These are phyloP conservation scores for Ectemnius continuus DNA, from an alignment of 2,888 invertebrate species.

Conservation along the genomic window DNA sequence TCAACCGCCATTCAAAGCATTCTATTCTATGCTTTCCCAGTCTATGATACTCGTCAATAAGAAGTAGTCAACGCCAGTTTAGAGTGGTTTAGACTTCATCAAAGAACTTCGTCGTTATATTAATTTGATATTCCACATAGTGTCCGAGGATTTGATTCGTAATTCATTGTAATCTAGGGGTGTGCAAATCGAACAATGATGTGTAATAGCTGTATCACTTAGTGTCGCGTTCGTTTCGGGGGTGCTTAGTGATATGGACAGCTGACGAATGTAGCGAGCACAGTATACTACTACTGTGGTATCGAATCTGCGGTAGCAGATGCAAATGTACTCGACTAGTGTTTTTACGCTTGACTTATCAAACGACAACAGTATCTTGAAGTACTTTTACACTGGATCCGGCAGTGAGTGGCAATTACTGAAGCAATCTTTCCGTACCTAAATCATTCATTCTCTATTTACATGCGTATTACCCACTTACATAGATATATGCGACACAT, in stretches of 20 bases:
- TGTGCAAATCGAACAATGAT: background rate
- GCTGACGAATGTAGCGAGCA: constrained; percentile 48
- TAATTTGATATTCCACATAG: background rate
- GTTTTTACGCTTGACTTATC: constrained; percentile 22
- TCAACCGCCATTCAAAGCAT: too few relatives aligned
- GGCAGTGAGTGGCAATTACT: constrained; percentile 26
- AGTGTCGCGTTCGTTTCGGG: constrained; percentile 30
- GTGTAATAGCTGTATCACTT: constrained; percentile 1
- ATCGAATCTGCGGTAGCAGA: constrained; percentile 43
- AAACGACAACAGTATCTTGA: constrained; percentile 20
- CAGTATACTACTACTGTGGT: too few relatives aligned
- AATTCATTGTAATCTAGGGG: constrained; percentile 8
- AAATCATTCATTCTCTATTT: background rate
- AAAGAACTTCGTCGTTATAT: too few relatives aligned
- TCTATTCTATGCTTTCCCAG: too few relatives aligned
- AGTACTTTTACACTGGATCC: constrained; percentile 4
- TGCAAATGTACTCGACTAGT: constrained; percentile 48
- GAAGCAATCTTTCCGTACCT: constrained; percentile 4
- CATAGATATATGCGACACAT: background rate
- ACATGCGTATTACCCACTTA: background rate
- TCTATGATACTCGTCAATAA: too few relatives aligned
- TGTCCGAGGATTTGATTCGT: background rate
- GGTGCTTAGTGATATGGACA: constrained; percentile 40
- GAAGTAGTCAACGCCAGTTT: too few relatives aligned
- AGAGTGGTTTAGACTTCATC: too few relatives aligned